These are phyloP conservation scores for Pseudomugil gertrudae DNA, from an alignment of 2,797 vertebrate species.

Conservation along the genomic window DNA sequence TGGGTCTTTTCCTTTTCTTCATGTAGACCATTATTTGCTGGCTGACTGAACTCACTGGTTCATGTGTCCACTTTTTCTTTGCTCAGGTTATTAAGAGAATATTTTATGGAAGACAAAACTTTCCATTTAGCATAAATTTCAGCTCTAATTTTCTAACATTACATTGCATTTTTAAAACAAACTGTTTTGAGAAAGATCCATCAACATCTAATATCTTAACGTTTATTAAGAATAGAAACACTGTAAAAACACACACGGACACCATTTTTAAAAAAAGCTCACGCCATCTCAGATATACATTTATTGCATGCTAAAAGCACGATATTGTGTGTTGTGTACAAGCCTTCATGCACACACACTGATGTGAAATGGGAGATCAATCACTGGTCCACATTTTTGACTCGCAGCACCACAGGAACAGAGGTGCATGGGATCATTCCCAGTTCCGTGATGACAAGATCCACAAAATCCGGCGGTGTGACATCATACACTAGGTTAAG, in stretches of 20 bases:
- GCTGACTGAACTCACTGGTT: slow-evolving; percentile 20
- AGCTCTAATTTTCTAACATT: slow-evolving; percentile 23
- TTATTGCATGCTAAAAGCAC: slow-evolving; percentile 81
- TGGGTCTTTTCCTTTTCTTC: background rate
- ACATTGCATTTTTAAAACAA: slow-evolving; percentile 16
- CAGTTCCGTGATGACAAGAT: slow-evolving; percentile 96
- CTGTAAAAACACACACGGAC: slow-evolving; percentile 54
- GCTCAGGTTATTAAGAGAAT: slow-evolving; percentile 26
- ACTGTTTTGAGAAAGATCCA: background rate
- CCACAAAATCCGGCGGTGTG: slow-evolving; percentile 95
- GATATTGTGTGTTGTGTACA: slow-evolving; percentile 54
- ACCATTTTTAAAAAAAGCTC: slow-evolving; percentile 63
- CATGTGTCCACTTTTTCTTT: background rate
- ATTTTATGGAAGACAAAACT: slow-evolving; percentile 19
- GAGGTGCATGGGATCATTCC: slow-evolving; percentile 99
- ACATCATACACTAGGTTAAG: slow-evolving; percentile 97
- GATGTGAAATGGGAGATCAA: slow-evolving; percentile 5
- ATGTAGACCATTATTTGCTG: background rate
- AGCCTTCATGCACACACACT: slow-evolving; percentile 29
- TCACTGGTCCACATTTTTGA: slow-evolving; percentile 95
- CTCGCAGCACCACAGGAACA: slow-evolving; percentile 94
- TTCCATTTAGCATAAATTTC: slow-evolving; percentile 6
- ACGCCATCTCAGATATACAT: slow-evolving; percentile 77
- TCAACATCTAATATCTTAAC: background rate
- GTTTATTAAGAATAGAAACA: background rate